phyloP scores from a whole-genome alignment of 2,113 vertebrate genomes.

The Chloropsis cyanopogon region DNA sequence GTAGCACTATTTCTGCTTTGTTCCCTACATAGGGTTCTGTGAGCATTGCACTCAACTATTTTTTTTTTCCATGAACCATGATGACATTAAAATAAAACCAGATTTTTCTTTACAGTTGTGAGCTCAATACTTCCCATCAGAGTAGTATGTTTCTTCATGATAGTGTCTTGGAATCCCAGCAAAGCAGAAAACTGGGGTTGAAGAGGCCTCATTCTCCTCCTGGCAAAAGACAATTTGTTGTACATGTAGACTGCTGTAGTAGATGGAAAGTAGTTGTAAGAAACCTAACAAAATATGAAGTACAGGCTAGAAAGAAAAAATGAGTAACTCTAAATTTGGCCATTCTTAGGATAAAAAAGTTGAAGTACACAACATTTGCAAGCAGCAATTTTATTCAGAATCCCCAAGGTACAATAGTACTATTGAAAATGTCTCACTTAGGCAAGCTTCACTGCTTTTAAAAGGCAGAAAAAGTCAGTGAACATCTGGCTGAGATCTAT shows the following conservation, averaged over 20 bases:
- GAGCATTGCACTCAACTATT: background rate
- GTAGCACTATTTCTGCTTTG: background rate
- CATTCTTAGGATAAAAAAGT: background rate
- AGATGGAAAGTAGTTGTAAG: background rate
- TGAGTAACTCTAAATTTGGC: background rate
- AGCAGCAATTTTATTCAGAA: slow-evolving; percentile 27
- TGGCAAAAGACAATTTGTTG: background rate
- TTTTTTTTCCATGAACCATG: background rate
- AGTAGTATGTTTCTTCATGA: background rate
- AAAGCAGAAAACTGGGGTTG: background rate
- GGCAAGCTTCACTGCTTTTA: slow-evolving; percentile 60
- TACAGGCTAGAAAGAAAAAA: slow-evolving; percentile 8
- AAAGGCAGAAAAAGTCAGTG: slow-evolving; percentile 51
- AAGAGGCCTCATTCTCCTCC: background rate
- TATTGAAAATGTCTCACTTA: slow-evolving; percentile 60
- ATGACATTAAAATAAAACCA: background rate
- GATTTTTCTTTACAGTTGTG: background rate
- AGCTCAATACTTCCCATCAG: background rate
- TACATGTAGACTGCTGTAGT: background rate
- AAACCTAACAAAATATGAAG: slow-evolving; percentile 17
- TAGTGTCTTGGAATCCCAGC: background rate
- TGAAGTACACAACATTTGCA: slow-evolving; percentile 14
- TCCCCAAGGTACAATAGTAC: slow-evolving; percentile 9
- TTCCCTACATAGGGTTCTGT: background rate
- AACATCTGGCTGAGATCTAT: slow-evolving; percentile 58